phyloP scores from a whole-genome alignment of 2,113 vertebrate species.

The Helogale parvula region DNA sequence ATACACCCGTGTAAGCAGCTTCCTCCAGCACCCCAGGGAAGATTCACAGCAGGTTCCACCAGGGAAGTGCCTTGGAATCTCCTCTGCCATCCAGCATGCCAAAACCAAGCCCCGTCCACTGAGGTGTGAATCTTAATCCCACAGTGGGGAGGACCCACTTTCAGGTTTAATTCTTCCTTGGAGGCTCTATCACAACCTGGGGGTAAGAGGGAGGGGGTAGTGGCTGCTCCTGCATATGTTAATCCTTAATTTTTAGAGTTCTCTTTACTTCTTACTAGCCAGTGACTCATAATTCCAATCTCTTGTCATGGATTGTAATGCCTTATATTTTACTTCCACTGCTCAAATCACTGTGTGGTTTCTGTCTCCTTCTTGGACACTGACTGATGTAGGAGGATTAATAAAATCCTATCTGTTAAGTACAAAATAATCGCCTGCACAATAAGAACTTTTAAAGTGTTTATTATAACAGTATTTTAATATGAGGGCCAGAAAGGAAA shows the following conservation, averaged over 20 bases:
- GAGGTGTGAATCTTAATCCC: neutral
- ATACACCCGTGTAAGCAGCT: neutral
- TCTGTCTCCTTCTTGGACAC: neutral
- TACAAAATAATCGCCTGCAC: neutral
- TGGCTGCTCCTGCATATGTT: neutral
- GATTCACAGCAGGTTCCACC: neutral
- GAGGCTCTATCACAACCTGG: neutral
- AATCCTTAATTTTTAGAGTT: neutral
- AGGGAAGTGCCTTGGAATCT: neutral
- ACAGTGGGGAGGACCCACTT: neutral
- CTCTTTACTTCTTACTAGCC: neutral
- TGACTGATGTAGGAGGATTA: neutral
- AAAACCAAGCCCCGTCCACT: neutral
- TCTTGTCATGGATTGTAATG: neutral
- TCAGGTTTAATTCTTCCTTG: neutral
- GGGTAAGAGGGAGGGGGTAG: accelerated
- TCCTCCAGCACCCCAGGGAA: neutral
- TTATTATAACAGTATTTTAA: neutral
- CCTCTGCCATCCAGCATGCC: neutral
- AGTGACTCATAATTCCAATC: neutral
- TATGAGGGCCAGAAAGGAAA: neutral
- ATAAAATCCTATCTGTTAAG: neutral
- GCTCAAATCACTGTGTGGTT: neutral
- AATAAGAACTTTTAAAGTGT: neutral
- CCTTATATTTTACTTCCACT: neutral